Base-by-base conservation (phyloP, 2,888 invertebrate species). In the Dione juno region DNA sequence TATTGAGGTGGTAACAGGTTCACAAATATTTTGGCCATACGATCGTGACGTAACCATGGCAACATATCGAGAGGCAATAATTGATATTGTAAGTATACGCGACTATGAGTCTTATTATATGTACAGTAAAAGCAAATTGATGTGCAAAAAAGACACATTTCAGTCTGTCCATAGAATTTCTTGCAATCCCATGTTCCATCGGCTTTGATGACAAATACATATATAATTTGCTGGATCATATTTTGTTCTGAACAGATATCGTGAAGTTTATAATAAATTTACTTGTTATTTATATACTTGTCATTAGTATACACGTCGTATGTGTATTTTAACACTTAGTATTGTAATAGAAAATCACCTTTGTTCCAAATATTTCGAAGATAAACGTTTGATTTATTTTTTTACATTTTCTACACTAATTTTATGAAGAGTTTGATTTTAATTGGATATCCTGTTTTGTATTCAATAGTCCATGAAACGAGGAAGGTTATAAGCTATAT, bases 1-100 rank as follows among this genome's bases (percentile, higher is more conserved):
- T 0, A 14, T 78, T 80, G 76, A 65, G 74, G 53, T 69, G 72
- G 70, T 52, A 35, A 3, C 9, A 67, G 54, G 57, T 73, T 79
- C 72, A 77, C 13, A 28, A 45, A 45, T 66, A 77, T 73, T 52
- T 67, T 77, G 77, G 82, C 77, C 59, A 70, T 78, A 72, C 61
- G 86, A 85, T 78, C 90, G 90, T 91, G 90, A 85, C 88, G 89
- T 91, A 80, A 77, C 88, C 83, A 89, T 88, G 79, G 88, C 76
- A 82, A 89, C 89, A 77, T 79, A 83, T 81, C 81, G 83, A 79
- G 81, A 79, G 80, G 67, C 81, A 78, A 80, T 82, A 82, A 83
- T 81, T 80, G 74, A 72, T 71, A 59, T 71, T 65, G 45, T 21
- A 50, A 66, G 54, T 69, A 72, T 72, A 78, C 66, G 58, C 74